Evolutionary conservation across 2,113 vertebrate species (phyloP).

Genomic region (Callipepla squamata): DNA sequence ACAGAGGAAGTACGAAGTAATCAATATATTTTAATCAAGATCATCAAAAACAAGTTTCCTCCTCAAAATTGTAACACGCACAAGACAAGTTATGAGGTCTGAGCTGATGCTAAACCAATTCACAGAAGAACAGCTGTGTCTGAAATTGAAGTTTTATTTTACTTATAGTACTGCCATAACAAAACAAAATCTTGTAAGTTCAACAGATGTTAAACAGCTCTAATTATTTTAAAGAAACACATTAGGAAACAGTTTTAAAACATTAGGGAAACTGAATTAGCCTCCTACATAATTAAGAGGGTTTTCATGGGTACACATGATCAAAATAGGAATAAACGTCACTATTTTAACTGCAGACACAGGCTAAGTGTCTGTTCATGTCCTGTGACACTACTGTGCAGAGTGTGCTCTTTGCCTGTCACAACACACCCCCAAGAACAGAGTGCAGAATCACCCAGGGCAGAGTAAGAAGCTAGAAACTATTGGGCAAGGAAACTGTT

Average conservation of each 20-base stretch:
- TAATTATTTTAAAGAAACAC: neutral
- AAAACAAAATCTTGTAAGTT: neutral
- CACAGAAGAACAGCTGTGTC: neutral
- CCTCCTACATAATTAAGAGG: neutral
- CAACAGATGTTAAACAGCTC: neutral
- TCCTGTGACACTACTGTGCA: neutral
- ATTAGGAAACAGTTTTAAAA: neutral
- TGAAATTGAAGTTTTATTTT: neutral
- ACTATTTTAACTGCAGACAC: neutral
- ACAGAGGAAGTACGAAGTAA: neutral
- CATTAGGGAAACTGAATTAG: neutral
- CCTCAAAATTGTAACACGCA: neutral
- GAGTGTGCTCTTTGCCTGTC: neutral
- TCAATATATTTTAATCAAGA: neutral
- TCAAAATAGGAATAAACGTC: neutral
- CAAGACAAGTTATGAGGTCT: neutral
- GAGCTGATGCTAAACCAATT: neutral
- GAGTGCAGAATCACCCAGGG: neutral
- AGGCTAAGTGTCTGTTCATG: neutral
- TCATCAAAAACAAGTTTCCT: neutral
- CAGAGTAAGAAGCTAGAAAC: neutral
- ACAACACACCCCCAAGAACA: neutral
- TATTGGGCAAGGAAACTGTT: neutral
- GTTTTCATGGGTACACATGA: neutral
- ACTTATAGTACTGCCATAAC: neutral